phyloP scores from a whole-genome alignment of 2,888 invertebrate species.

The Patella ulyssiponensis region DNA sequence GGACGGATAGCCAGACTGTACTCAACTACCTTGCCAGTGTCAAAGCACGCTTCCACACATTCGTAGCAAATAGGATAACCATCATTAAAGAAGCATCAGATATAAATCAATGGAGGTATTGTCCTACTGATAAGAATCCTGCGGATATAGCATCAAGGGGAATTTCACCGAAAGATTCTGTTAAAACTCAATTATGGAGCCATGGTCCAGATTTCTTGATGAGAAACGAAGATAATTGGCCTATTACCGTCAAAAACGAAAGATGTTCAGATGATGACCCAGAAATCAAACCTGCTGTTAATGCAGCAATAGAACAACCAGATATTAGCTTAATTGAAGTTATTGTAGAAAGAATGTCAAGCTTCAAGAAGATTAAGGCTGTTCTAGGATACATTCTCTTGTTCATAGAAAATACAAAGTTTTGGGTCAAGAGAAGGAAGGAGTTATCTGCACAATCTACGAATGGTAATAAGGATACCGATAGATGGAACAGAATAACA shows the following conservation, averaged over 20 bases:
- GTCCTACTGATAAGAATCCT: background rate
- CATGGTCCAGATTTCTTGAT: conserved; percentile 10
- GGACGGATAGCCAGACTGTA: too few species aligned
- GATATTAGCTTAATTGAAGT: too few species aligned
- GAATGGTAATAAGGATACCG: background rate
- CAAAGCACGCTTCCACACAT: too few species aligned
- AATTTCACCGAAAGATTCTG: background rate
- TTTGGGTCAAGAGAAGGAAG: background rate
- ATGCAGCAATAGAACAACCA: background rate
- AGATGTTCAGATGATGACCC: background rate
- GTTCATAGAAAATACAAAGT: background rate
- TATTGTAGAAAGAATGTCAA: background rate
- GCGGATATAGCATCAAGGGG: conserved; percentile 17
- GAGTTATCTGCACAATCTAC: background rate
- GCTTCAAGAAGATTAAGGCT: too few species aligned
- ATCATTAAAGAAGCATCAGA: conserved; percentile 22
- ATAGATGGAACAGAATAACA: too few species aligned
- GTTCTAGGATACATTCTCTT: background rate
- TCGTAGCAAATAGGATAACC: too few species aligned
- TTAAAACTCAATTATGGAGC: background rate
- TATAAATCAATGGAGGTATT: background rate
- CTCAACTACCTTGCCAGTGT: too few species aligned
- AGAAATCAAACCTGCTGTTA: conserved; percentile 11
- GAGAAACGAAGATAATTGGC: background rate
- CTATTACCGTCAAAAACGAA: background rate